Conservation (phyloP, 2,888 invertebrate species). For the Odontothrips loti region DNA sequence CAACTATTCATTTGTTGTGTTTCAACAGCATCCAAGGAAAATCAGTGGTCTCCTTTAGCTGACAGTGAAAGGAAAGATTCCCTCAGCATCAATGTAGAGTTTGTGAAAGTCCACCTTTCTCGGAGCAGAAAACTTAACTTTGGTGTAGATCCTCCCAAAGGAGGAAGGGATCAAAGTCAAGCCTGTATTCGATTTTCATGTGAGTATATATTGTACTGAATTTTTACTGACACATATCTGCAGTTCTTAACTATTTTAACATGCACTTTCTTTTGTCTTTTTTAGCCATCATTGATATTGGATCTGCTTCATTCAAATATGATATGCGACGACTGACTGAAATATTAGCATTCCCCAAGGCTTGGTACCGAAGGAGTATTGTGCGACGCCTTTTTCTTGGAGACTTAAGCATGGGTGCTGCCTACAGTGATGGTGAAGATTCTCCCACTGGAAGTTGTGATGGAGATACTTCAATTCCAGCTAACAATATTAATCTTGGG, state of each 20-base stretch:
- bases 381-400: conserved; percentile 89
- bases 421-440: conserved; percentile 49
- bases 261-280: conserved; percentile 35
- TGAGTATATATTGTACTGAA: conserved; percentile 47
- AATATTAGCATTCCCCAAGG: conserved; percentile 95
- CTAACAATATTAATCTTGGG: neutral
- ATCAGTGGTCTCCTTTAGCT: conserved; percentile 80
- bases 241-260: neutral
- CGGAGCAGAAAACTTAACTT: conserved; percentile 85
- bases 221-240: neutral
- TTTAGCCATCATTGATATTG: conserved; percentile 89
- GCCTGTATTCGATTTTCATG: conserved; percentile 91
- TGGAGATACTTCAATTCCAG: conserved; percentile 33
- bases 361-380: conserved; percentile 95
- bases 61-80: conserved; percentile 93
- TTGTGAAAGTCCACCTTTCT: conserved; percentile 92
- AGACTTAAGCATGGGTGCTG: conserved; percentile 65
- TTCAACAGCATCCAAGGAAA: conserved; percentile 57
- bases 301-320: conserved; percentile 94
- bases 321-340: conserved; percentile 96
- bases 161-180: conserved; percentile 61
- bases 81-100: conserved; percentile 92
- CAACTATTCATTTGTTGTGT: conserved; percentile 30
- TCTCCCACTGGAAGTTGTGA: conserved; percentile 41
- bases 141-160: conserved; percentile 49